Evolutionary conservation across 64 coral and sea anemone genomes (phyloP).

Genomic region (Dendrophyllia cribrosa): DNA sequence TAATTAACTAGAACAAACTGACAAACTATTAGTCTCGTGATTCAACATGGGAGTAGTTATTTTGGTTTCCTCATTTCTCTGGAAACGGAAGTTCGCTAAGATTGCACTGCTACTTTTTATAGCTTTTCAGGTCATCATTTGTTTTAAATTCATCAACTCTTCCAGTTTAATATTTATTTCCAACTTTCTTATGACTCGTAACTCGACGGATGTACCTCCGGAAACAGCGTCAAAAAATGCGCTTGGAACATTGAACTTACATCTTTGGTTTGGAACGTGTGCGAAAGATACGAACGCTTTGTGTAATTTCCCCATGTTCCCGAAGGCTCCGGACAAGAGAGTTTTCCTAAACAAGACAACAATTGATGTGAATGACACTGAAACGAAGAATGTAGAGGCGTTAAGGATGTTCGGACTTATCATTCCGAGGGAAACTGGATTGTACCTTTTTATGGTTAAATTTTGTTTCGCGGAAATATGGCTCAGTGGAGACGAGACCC

Average conservation of each 20-base stretch:
- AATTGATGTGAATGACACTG: background rate
- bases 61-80: background rate
- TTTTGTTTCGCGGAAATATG: constrained; percentile 14
- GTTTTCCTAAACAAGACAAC: background rate
- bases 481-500: background rate
- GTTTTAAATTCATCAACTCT: background rate
- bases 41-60: background rate
- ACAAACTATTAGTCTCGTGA: too few species aligned
- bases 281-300: constrained; percentile 28
- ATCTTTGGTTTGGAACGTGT: constrained; percentile 55
- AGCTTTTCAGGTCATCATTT: background rate
- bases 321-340: constrained; percentile 29
- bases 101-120: background rate
- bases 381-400: background rate
- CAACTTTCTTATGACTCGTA: too few species aligned
- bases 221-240: background rate
- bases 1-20: too few species aligned
- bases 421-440: constrained; percentile 1
- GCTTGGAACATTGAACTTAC: constrained; percentile 39
- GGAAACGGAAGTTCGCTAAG: background rate
- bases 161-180: background rate
- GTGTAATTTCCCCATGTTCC: constrained; percentile 54
- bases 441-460: constrained; percentile 12
- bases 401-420: constrained; percentile 41
- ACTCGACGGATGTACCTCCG: background rate